Conservation (phyloP, 2,888 invertebrate genomes). For the Lycocerus yunnanus region DNA sequence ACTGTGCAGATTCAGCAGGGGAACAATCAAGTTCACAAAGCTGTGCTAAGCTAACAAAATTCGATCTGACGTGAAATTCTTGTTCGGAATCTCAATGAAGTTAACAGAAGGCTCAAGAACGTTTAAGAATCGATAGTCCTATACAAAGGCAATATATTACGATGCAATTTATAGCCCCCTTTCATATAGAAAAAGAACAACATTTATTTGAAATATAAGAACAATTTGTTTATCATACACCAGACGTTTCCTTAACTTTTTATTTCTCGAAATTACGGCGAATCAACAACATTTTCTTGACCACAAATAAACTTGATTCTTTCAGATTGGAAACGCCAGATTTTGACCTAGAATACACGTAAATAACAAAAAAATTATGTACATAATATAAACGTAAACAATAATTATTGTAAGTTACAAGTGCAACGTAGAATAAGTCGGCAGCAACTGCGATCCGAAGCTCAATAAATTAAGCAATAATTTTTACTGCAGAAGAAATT, state of each 20-base stretch:
- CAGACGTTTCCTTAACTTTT: too few species aligned
- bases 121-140: constrained; percentile 22
- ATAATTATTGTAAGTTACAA: too few species aligned
- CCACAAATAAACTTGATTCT: too few species aligned
- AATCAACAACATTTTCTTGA: too few species aligned
- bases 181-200: constrained; percentile 10
- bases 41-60: constrained; percentile 30
- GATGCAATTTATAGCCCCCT: constrained; percentile 18
- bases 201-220: constrained; percentile 15
- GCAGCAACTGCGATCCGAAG: too few species aligned
- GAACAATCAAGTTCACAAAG: constrained; percentile 30
- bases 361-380: too few species aligned
- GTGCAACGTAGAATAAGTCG: too few species aligned
- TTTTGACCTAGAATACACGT: too few species aligned
- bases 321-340: too few species aligned
- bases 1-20: constrained; percentile 20
- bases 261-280: too few species aligned
- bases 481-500: not conserved
- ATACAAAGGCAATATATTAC: constrained; percentile 20
- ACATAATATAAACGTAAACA: too few species aligned
- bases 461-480: too few species aligned
- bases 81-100: constrained; percentile 27
- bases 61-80: constrained; percentile 25
- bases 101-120: constrained; percentile 16
- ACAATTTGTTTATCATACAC: not conserved